A percentile compares a stretch with the other conserved stretches of the same genome.
These are phyloP conservation scores for Isurus oxyrinchus DNA, from an alignment of 2,113 vertebrate genomes.

Conservation along the genomic window DNA sequence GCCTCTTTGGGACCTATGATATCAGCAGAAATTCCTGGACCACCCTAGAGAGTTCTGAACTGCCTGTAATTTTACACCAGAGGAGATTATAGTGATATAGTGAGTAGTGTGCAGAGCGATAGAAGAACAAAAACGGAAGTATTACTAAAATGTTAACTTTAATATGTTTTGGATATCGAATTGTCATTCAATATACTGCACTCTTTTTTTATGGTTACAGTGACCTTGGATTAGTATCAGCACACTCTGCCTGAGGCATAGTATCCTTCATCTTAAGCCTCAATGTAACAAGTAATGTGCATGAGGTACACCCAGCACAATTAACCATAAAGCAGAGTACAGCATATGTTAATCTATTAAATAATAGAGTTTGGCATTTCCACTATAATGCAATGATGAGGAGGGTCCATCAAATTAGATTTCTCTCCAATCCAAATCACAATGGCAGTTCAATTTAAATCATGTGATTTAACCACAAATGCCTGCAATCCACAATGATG, in stretches of 20 bases:
- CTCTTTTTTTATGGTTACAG: not conserved
- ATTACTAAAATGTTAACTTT: not conserved
- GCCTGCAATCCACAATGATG: not conserved
- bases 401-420: not conserved
- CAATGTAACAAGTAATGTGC: conserved; percentile 5
- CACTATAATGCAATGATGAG: not conserved
- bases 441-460: not conserved
- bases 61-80: not conserved
- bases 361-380: not conserved
- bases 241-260: not conserved
- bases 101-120: not conserved
- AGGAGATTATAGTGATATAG: not conserved
- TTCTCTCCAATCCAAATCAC: not conserved
- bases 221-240: conserved; percentile 7
- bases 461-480: not conserved
- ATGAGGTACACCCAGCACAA: not conserved
- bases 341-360: not conserved
- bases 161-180: not conserved
- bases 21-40: not conserved
- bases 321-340: not conserved
- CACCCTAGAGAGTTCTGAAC: not conserved
- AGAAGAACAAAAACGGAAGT: not conserved
- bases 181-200: not conserved
- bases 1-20: not conserved
- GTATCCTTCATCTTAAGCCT: not conserved